Base-by-base conservation (phyloP, 2,888 invertebrate species). In the Dermolepida albohirtum region DNA sequence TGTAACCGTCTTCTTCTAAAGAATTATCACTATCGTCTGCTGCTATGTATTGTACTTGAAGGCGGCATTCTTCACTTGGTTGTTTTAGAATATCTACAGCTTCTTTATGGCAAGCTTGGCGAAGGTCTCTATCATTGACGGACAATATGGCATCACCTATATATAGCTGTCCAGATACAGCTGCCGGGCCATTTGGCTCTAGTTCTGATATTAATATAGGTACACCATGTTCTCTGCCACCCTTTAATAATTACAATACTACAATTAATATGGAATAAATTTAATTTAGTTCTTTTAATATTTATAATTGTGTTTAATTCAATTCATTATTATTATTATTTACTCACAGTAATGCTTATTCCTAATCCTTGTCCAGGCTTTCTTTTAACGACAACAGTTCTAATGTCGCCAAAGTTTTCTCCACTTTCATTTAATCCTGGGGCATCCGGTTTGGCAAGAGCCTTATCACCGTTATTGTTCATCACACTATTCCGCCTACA, bases 121-220 rank as follows among this genome's bases (percentile, higher is more conserved):
- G 87, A 75, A 95, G 86, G 80, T 93, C 93, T 59, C 89, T 86
- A 67, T 91, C 91, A 81, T 95, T 94, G 70, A 94, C 94, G 72
- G 89, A 89, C 39, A 95, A 85, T 74, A 95, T 93, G 27, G 94
- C 93, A 83, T 95, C 95, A 0, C 94, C 95, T 16, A 95, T 92
- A 82, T 89, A 93, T 43, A 94, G 84, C 69, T 89, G 87, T 41
- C 89, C 89, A 67, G 90, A 91, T 72, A 90, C 83, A 70, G 92
- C 91, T 49, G 94, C 94, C 66, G 94, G 93, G 71, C 93, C 92
- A 74, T 91, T 90, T 67, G 89, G 87, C 79, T 90, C 89, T 79
- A 95, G 87, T 84, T 94, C 94, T 0, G 94, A 94, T 77, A 95
- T 92, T 69, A 95, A 84, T 73, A 95, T 92, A 0, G 94, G 94